Evolutionary conservation across 2,888 invertebrate species (phyloP).

Genomic region (Trilocha varians): DNA sequence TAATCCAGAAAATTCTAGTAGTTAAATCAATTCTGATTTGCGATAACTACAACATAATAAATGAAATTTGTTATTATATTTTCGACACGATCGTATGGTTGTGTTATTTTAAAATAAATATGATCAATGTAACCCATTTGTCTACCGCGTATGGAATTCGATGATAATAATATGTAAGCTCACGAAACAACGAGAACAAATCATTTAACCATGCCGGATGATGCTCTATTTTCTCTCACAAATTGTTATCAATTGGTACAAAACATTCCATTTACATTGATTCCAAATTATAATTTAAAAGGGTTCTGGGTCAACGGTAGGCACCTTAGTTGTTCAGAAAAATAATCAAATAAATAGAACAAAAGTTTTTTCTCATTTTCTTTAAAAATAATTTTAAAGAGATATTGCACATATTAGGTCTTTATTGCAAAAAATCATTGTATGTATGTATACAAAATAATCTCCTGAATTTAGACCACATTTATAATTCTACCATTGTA

Average conservation of each 20-base stretch:
- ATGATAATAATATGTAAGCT: neutral
- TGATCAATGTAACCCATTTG: neutral
- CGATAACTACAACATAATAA: too few relatives aligned
- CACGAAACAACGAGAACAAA: neutral
- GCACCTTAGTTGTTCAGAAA: too few relatives aligned
- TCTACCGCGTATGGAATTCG: neutral
- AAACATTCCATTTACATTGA: neutral
- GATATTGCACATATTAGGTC: too few relatives aligned
- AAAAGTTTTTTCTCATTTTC: too few relatives aligned
- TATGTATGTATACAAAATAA: too few relatives aligned
- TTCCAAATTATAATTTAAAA: neutral
- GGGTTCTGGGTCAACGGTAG: too few relatives aligned
- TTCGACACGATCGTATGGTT: neutral
- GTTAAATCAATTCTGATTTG: neutral
- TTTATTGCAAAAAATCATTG: too few relatives aligned
- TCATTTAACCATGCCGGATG: neutral
- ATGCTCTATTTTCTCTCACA: neutral
- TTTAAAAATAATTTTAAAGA: too few relatives aligned
- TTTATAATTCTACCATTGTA: too few relatives aligned
- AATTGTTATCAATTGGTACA: neutral
- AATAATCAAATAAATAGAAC: too few relatives aligned
- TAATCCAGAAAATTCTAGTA: neutral
- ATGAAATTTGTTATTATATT: neutral
- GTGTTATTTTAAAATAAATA: neutral
- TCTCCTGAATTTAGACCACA: too few relatives aligned